Evolutionary conservation across 2,888 invertebrate species (phyloP).

Genomic region (Trachelus iudaicus): DNA sequence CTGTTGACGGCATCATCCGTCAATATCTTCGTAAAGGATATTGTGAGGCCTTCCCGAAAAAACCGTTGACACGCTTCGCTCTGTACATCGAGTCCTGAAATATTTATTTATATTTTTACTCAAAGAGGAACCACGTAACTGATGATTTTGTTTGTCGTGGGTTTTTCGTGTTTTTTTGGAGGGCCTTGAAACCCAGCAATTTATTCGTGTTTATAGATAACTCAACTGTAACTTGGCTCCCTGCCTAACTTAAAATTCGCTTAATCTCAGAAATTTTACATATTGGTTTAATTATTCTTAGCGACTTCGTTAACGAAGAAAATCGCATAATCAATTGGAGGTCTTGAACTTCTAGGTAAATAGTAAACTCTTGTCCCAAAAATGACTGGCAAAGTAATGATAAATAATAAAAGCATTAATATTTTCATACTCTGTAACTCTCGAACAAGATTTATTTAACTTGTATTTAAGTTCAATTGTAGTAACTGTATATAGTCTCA

Average conservation of each 20-base stretch:
- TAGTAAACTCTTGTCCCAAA: background rate
- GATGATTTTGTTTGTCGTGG: background rate
- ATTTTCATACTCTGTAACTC: background rate
- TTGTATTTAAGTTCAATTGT: background rate
- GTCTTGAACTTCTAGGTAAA: background rate
- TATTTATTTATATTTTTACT: slow-evolving; percentile 8
- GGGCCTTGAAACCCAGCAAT: too few relatives aligned
- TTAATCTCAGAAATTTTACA: background rate
- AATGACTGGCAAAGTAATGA: background rate
- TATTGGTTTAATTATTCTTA: background rate
- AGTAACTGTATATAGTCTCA: too few relatives aligned
- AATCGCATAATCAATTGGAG: background rate
- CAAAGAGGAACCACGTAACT: background rate
- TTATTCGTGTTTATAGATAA: too few relatives aligned
- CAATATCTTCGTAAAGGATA: slow-evolving; percentile 95
- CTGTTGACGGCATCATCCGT: slow-evolving; percentile 98
- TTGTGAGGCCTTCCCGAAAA: slow-evolving; percentile 92
- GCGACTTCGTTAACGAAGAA: background rate
- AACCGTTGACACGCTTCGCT: slow-evolving; percentile 93
- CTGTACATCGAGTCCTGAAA: slow-evolving; percentile 84
- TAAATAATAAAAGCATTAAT: background rate
- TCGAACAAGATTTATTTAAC: background rate
- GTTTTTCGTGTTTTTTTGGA: background rate
- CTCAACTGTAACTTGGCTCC: background rate
- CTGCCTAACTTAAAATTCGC: background rate